phyloP scores from a whole-genome alignment of 2,113 vertebrate genomes.

The Sphaerodactylus townsendi region DNA sequence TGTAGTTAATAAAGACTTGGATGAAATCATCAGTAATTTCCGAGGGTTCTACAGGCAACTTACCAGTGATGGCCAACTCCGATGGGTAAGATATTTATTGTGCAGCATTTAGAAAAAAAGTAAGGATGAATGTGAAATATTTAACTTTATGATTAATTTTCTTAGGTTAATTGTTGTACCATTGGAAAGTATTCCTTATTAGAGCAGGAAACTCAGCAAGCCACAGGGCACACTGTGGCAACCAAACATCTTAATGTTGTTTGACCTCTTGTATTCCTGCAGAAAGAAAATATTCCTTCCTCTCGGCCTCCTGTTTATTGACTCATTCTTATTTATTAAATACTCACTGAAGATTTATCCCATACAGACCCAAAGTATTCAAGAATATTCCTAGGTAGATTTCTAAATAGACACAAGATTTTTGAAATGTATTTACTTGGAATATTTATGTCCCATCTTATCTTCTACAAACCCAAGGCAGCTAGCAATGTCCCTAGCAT shows the following conservation, averaged over 20 bases:
- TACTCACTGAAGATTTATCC: not conserved
- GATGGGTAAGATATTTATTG: conserved; percentile 72
- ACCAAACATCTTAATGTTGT: not conserved
- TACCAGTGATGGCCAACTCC: conserved; percentile 78
- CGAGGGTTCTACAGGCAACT: conserved; percentile 80
- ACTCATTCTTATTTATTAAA: not conserved
- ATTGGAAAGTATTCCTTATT: not conserved
- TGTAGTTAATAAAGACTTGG: conserved; percentile 73
- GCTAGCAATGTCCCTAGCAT: too few relatives aligned
- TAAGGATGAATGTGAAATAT: not conserved
- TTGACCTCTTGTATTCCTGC: not conserved
- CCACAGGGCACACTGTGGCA: not conserved
- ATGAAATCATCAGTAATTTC: conserved; percentile 79
- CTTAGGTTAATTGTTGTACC: not conserved
- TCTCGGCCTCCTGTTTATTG: not conserved
- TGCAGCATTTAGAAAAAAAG: not conserved
- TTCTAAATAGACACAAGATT: too few relatives aligned
- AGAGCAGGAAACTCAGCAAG: not conserved
- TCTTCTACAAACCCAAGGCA: too few relatives aligned
- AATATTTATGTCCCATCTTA: too few relatives aligned
- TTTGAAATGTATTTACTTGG: too few relatives aligned
- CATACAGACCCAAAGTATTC: not conserved
- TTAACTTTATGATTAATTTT: not conserved
- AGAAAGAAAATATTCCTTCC: not conserved
- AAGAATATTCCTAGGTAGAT: not conserved